These are phyloP conservation scores for Neotoma lepida DNA, from an alignment of 2,113 vertebrate genomes.

Conservation along the genomic window DNA sequence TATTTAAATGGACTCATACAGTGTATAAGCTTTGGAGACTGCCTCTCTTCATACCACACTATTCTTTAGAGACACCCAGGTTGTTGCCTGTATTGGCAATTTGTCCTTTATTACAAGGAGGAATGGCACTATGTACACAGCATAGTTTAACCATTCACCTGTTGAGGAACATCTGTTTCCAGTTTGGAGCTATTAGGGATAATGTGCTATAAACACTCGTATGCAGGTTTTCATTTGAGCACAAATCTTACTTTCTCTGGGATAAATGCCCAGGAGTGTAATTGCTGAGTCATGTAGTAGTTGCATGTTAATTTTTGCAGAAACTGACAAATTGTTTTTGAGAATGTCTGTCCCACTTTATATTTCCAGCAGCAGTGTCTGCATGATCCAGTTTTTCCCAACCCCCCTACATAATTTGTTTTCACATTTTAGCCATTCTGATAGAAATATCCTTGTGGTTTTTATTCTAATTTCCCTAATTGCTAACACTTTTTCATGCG, in stretches of 20 bases:
- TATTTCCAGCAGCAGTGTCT: not conserved
- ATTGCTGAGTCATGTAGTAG: not conserved
- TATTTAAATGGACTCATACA: not conserved
- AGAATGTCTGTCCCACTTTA: not conserved
- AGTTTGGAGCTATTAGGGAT: not conserved
- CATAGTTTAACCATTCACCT: not conserved
- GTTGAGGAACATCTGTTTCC: slow-evolving; percentile 16
- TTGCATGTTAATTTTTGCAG: slow-evolving; percentile 52
- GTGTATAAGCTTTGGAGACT: not conserved
- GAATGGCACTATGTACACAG: not conserved
- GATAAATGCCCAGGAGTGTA: slow-evolving; percentile 14
- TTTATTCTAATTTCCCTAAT: slow-evolving; percentile 9
- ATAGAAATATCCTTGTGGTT: not conserved
- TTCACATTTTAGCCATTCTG: not conserved
- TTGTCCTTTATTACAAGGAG: not conserved
- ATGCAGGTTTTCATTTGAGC: not conserved
- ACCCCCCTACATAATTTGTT: not conserved
- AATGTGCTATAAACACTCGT: not conserved
- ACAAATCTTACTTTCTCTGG: slow-evolving; percentile 45
- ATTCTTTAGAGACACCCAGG: not conserved
- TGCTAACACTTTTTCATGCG: not conserved
- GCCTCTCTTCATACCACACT: not conserved
- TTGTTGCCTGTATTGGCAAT: not conserved
- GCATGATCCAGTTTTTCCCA: not conserved
- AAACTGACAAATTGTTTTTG: slow-evolving; percentile 36